A percentile compares a stretch with the other conserved stretches of the same genome.
phyloP scores from a whole-genome alignment of 2,888 invertebrate genomes.

The Steinernema carpocapsae region DNA sequence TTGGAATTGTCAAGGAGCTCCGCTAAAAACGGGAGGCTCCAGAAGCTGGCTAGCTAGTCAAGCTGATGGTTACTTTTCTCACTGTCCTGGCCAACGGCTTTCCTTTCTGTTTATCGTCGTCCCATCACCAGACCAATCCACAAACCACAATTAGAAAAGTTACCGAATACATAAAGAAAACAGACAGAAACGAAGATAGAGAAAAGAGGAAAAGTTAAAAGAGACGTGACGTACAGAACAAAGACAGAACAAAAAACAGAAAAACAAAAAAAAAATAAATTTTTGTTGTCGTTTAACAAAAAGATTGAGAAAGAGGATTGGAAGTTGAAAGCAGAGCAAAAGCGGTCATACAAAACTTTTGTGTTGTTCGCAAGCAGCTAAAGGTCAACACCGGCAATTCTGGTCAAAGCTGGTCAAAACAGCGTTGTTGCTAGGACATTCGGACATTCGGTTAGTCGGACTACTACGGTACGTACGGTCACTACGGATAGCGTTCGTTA shows the following conservation, averaged over 20 bases:
- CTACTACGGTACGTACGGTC: too few relatives aligned
- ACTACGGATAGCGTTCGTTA: not conserved
- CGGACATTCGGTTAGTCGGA: not conserved
- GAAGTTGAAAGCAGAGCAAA: constrained; percentile 4
- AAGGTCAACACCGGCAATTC: constrained; percentile 37
- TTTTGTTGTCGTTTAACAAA: not conserved
- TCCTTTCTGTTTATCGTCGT: not conserved
- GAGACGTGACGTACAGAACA: not conserved
- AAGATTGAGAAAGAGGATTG: constrained; percentile 17
- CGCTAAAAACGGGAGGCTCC: not conserved
- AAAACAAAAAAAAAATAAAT: too few relatives aligned
- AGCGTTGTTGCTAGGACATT: too few relatives aligned
- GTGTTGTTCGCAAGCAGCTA: constrained; percentile 33
- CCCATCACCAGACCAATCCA: constrained; percentile 19
- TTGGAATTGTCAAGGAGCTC: not conserved
- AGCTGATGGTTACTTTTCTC: not conserved
- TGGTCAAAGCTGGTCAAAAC: too few relatives aligned
- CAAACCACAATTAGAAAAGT: constrained; percentile 4
- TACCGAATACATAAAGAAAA: constrained; percentile 5
- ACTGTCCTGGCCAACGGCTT: not conserved
- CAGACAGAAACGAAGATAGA: constrained; percentile 29
- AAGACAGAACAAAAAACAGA: too few relatives aligned
- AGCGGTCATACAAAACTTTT: not conserved
- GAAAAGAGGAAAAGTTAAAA: constrained; percentile 33
- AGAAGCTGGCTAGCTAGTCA: too few relatives aligned